A percentile compares a stretch with the other conserved stretches of the same genome.
These are phyloP conservation scores for Metellina segmentata DNA, from an alignment of 2,888 invertebrate species.

Conservation along the genomic window DNA sequence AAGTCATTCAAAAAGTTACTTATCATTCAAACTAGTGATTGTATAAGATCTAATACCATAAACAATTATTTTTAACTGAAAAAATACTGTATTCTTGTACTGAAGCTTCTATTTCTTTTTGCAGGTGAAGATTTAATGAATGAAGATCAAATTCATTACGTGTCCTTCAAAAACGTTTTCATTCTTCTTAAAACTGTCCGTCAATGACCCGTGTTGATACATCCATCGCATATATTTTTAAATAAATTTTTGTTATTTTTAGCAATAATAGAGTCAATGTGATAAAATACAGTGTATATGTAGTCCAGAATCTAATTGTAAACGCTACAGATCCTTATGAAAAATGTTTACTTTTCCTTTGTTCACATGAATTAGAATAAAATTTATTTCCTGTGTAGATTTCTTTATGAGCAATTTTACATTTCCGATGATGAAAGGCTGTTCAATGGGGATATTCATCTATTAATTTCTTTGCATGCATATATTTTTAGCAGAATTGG, in stretches of 20 bases:
- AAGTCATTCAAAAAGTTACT: no score
- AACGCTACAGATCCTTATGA: constrained; percentile 14
- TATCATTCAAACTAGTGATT: no score
- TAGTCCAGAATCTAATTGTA: constrained; percentile 18
- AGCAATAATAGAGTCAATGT: constrained; percentile 20
- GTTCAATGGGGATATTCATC: no score
- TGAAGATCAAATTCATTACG: constrained; percentile 39
- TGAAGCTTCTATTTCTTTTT: constrained; percentile 5
- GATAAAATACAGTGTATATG: constrained; percentile 13
- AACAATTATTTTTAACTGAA: no score
- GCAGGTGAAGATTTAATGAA: constrained; percentile 33
- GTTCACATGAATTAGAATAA: constrained; percentile 50
- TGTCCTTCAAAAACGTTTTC: constrained; percentile 28
- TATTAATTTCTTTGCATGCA: no score
- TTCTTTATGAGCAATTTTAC: no score
- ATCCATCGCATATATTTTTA: constrained; percentile 52
- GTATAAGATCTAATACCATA: no score
- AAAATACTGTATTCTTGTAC: neutral
- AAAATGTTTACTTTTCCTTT: constrained; percentile 13
- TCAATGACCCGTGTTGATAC: constrained; percentile 39
- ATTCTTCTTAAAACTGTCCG: constrained; percentile 31
- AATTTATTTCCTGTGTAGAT: constrained; percentile 51
- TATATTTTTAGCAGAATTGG: no score
- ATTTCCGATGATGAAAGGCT: no score
- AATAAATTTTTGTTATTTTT: constrained; percentile 49